These are phyloP conservation scores for Acrobasis repandana DNA, from an alignment of 2,888 invertebrate species.

Conservation along the genomic window DNA sequence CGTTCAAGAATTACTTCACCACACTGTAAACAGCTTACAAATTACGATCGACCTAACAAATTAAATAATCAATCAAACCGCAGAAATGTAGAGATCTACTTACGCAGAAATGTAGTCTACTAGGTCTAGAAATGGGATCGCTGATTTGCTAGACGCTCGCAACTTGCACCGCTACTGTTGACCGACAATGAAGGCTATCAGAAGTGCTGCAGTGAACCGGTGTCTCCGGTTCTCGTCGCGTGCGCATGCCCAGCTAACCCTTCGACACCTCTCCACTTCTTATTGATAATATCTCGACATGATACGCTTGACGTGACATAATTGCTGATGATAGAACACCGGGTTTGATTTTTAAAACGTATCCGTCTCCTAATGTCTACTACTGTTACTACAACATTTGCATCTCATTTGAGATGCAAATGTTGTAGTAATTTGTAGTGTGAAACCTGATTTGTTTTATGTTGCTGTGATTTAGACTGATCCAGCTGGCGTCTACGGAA, in stretches of 20 bases:
- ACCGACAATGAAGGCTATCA: constrained; percentile 58
- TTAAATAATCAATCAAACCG: no score
- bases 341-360: background rate
- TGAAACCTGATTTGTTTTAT: no score
- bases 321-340: constrained; percentile 14
- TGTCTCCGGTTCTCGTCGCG: constrained; percentile 51
- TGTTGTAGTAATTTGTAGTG: background rate
- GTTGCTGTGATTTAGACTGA: no score
- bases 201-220: constrained; percentile 58
- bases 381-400: no score
- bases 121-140: no score
- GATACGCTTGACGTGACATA: constrained; percentile 19
- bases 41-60: no score
- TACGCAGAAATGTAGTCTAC: no score
- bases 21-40: no score
- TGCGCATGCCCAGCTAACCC: constrained; percentile 42
- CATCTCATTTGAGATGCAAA: constrained; percentile 1
- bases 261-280: constrained; percentile 42
- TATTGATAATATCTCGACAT: constrained; percentile 21
- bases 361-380: constrained; percentile 8
- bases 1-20: no score
- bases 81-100: no score
- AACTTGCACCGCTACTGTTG: constrained; percentile 44
- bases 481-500: no score
- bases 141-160: background rate